Percentiles rank a stretch among this genome's conserved stretches.
Conservation (phyloP, 37 sponge, comb jelly and placozoan species). For the Spongia lamella region DNA sequence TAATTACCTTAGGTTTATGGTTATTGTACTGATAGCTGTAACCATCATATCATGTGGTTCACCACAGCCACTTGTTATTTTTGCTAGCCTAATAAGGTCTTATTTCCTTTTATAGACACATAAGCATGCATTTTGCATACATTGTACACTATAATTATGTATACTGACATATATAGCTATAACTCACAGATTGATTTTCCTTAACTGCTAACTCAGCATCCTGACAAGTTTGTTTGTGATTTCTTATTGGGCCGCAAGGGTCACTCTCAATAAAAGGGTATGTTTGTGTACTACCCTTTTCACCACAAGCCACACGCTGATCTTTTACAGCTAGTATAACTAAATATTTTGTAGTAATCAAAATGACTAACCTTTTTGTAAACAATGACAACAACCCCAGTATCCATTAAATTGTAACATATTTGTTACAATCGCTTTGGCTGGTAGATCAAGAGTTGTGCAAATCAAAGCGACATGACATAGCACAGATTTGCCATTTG, state of each 20-base stretch:
- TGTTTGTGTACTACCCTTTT: constrained; percentile 13
- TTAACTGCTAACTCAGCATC: constrained; percentile 5
- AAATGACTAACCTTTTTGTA: constrained; percentile 43
- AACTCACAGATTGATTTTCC: no score
- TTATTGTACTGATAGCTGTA: no score
- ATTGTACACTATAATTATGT: no score
- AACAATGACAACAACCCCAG: constrained; percentile 27
- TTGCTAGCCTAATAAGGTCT: no score
- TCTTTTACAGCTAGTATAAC: constrained; percentile 14
- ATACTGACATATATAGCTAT: no score
- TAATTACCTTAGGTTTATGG: no score
- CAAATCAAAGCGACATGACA: constrained; percentile 24
- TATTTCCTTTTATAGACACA: no score
- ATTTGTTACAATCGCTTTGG: constrained; percentile 31
- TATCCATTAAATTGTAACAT: constrained; percentile 48
- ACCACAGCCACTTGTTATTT: no score
- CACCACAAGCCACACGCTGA: constrained; percentile 6
- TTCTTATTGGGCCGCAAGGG: constrained; percentile 27
- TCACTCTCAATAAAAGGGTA: constrained; percentile 28
- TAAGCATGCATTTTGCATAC: no score
- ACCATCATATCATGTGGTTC: no score
- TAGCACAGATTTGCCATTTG: no score
- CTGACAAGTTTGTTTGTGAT: constrained; percentile 6
- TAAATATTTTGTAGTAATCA: no score
- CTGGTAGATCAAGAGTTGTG: constrained; percentile 39